Evolutionary conservation across 2,888 invertebrate species (phyloP), one percentile per base, ranked within the genome.

Genomic region (Drosophila robusta): DNA sequence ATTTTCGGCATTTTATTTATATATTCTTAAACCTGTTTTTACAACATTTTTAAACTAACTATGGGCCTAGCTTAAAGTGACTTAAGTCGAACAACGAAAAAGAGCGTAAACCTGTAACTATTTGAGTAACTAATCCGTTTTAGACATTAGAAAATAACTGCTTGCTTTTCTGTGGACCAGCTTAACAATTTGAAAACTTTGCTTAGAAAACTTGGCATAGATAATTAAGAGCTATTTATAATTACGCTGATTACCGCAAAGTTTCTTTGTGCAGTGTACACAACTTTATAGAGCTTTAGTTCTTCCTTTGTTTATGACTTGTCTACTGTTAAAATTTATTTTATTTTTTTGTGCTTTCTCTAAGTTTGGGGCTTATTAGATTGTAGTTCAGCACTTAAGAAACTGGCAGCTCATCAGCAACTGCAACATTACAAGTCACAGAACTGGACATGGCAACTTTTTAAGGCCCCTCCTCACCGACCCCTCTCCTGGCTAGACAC

Each of bases 381-480:
- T 51, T 51, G 39, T 11, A 44, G 26, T 29, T 18, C 22, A 29
- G 41, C 36, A 12, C 18, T 49, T 12, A 24, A n/a, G 22, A n/a
- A 11, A 11, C 9, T 26, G 39, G 24, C 36, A 42, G 18, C 29
- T 29, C 22, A 32, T 54, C 44, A 44, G 11, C 41, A 29, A 29
- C 29, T 9, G 29, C 34, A 34, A 34, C 34, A 34, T 34, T 34
- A 63, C 61, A 50, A 55, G 32, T 65, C 73, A 57, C 9, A n/a
- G 44, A 45, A 61, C 54, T 74, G 70, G 50, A 68, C 75, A 29
- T 26, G 41, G 41, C 26, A 55, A 32, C 32, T 51, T 26, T 70
- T 34, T 22, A 0, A 4, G 16, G 1, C 18, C n/a, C 18, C 45
- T 5, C 4, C 26, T 4, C 4, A 5, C 0, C 49, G 1, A 0